Percentiles rank a stretch among this genome's conserved stretches.
phyloP scores from a whole-genome alignment of 1,140 invertebrate species.

The Chironomus striatipennis region DNA sequence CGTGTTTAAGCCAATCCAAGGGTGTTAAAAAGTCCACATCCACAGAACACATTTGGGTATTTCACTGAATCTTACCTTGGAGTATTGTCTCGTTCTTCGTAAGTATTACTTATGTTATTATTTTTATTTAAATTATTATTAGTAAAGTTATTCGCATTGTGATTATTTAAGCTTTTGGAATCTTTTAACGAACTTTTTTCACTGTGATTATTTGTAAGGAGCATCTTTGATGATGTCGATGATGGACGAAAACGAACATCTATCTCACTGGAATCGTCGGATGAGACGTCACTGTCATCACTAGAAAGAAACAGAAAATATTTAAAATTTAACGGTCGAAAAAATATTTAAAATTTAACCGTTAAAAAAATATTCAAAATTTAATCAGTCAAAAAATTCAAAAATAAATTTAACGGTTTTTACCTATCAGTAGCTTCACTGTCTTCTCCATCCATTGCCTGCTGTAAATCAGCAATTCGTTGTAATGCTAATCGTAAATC shows the following conservation, averaged over 20 bases:
- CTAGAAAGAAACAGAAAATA: not conserved
- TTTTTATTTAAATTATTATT: conserved; percentile 13
- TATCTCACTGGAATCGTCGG: conserved; percentile 11
- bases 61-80: conserved; percentile 1
- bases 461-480: conserved; percentile 74
- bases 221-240: not conserved
- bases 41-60: not conserved
- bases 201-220: not conserved
- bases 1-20: not conserved
- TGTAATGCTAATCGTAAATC: conserved; percentile 74
- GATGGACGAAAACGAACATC: conserved; percentile 1
- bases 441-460: conserved; percentile 70
- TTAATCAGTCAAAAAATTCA: not conserved
- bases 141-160: conserved; percentile 20
- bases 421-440: conserved; percentile 56
- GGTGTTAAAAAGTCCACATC: not conserved
- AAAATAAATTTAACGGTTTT: too few relatives aligned
- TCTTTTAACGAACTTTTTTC: conserved; percentile 21
- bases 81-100: not conserved
- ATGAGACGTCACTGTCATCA: not conserved
- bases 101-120: conserved; percentile 7
- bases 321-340: not conserved
- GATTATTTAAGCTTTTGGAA: conserved; percentile 6
- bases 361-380: not conserved
- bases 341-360: not conserved